Evolutionary conservation across 2,888 invertebrate species (phyloP), one percentile per base, ranked within the genome.

Genomic region (Eupithecia exiguata): DNA sequence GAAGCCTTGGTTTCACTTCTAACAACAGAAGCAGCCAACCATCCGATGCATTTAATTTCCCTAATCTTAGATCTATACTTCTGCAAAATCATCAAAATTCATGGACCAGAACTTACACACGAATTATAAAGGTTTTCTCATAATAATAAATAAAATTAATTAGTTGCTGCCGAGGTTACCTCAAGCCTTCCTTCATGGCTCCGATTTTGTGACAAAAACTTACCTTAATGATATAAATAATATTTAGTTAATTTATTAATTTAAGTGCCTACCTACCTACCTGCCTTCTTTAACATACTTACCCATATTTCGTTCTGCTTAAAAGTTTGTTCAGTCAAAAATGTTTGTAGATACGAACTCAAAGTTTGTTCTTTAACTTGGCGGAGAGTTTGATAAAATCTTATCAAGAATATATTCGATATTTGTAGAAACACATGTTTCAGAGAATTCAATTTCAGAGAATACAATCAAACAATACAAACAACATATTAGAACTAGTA

Each of bases 21-120:
- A 70, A 68, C 68, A 70, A 70, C 35, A 63, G 58, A 46, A 61
- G 38, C 18, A 67, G 30, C 69, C 76, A 78, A 30, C 75, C 35
- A 71, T 78, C 74, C 77, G 75, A 69, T 71, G 72, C 73, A 73
- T 63, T 73, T 72, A 63, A 70, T 70, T 30, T 69, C 67, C 68
- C 49, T 78, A 75, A 79, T 80, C 77, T 77, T 43, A 73, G 74
- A 79, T 79, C 79, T 78, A 67, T 25, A 69, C 61, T 49, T 38
- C 77, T 79, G 79, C 79, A 79, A 79, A 80, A 81, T 79, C 77
- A 71, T 79, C 78, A 80, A 80, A 82, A 82, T 82, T 82, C 81
- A 82, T 81, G 76, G 78, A 78, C 72, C 78, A 74, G 70, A 76
- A 78, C 79, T 62, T 70, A 78, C 76, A 76, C 68, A 77, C 69